A percentile compares a stretch with the other conserved stretches of the same genome.
These are phyloP conservation scores for Andricus quercusramuli DNA, from an alignment of 2,888 invertebrate species.

Conservation along the genomic window DNA sequence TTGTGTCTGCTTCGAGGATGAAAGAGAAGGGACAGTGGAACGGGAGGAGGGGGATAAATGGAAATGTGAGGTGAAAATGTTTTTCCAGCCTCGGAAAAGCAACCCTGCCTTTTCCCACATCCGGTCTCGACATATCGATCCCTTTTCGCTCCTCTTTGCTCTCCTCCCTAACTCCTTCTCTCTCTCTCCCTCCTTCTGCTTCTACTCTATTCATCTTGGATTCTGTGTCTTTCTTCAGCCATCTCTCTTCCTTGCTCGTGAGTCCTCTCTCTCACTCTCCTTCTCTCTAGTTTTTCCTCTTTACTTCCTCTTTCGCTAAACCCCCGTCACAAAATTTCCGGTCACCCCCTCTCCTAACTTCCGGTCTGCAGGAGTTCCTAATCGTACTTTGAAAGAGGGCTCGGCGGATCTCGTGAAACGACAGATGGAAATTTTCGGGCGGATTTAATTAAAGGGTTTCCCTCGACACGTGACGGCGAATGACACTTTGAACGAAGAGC, in stretches of 20 bases:
- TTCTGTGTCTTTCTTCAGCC: not conserved
- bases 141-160: not conserved
- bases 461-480: conserved; percentile 38
- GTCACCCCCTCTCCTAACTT: conserved; percentile 14
- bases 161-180: not conserved
- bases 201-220: not conserved
- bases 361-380: conserved; percentile 20
- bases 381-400: not conserved
- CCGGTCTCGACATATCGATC: conserved; percentile 42
- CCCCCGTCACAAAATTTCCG: not conserved
- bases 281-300: not conserved
- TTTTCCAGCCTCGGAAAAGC: conserved; percentile 15
- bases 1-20: conserved; percentile 29
- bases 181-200: not conserved
- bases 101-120: conserved; percentile 14
- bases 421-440: conserved; percentile 25
- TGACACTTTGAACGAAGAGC: conserved; percentile 10
- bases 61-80: conserved; percentile 37
- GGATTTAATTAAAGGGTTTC: conserved; percentile 32
- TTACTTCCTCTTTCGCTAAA: conserved; percentile 22
- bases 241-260: not conserved
- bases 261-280: not conserved
- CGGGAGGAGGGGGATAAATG: not conserved
- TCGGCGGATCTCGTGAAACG: not conserved
- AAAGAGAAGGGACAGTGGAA: not conserved